Percentiles rank a stretch among this genome's conserved stretches.
These are phyloP conservation scores for Agrotis ipsilon DNA, from an alignment of 2,888 invertebrate genomes.

Conservation along the genomic window DNA sequence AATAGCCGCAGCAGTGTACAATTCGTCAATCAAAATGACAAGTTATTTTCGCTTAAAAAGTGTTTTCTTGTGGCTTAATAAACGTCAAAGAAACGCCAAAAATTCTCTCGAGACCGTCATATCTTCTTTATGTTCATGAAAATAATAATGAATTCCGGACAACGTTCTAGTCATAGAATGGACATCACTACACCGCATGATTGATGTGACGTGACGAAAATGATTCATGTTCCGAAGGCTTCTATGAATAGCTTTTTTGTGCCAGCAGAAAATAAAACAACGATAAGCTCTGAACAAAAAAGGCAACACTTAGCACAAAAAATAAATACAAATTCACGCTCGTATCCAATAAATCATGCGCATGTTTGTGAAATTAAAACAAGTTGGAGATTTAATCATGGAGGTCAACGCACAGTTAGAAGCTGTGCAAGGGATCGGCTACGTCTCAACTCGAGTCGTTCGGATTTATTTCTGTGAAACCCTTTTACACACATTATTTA, in stretches of 20 bases:
- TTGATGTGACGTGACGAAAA: slow-evolving; percentile 21
- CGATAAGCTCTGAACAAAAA: slow-evolving; percentile 32
- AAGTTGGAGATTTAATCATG: slow-evolving; percentile 54
- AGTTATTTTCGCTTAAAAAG: neutral
- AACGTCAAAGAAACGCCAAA: neutral
- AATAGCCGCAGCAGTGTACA: neutral
- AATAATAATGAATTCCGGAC: neutral
- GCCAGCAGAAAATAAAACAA: slow-evolving; percentile 4
- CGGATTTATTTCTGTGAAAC: neutral
- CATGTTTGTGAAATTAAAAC: slow-evolving; percentile 54
- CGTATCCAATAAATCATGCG: slow-evolving; percentile 48
- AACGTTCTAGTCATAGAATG: slow-evolving; percentile 15
- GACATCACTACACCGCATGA: slow-evolving; percentile 23
- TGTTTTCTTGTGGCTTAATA: neutral
- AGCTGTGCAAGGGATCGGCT: neutral
- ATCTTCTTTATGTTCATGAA: neutral
- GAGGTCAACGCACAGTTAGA: neutral
- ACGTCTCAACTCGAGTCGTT: neutral
- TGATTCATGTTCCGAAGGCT: slow-evolving; percentile 16
- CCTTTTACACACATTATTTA: too few species aligned
- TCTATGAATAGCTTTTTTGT: slow-evolving; percentile 22
- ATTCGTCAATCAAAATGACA: neutral
- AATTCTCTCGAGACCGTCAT: neutral
- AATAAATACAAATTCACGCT: slow-evolving; percentile 35
- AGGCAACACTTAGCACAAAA: slow-evolving; percentile 26